phyloP scores from a whole-genome alignment of 1,140 invertebrate species.

The Orchestia grillus region DNA sequence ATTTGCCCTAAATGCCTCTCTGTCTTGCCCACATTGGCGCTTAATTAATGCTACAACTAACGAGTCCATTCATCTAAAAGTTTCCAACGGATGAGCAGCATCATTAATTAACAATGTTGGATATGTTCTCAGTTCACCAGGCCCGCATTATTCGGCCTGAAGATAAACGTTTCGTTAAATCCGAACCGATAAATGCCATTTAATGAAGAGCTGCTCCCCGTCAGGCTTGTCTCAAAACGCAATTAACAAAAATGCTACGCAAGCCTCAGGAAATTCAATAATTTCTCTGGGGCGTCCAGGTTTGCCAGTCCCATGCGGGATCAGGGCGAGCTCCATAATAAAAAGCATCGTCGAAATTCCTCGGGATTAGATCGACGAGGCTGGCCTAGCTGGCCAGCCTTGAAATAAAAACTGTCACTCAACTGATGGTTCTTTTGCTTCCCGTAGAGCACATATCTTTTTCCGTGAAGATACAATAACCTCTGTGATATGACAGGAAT shows the following conservation, averaged over 20 bases:
- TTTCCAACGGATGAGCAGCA: neutral
- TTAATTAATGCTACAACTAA: neutral
- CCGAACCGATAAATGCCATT: neutral
- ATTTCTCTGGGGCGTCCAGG: neutral
- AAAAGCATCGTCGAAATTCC: neutral
- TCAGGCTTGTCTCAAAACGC: neutral
- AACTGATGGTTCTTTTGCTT: neutral
- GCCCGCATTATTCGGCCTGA: neutral
- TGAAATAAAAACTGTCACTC: neutral
- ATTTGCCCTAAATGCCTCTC: no score
- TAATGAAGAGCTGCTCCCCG: neutral
- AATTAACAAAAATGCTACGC: neutral
- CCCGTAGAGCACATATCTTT: no score
- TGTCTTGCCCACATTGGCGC: neutral
- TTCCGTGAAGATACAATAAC: no score
- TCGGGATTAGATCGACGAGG: neutral
- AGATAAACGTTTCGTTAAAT: neutral
- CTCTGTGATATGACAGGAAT: no score
- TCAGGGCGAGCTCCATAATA: neutral
- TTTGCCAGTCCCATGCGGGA: neutral
- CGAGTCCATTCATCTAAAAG: neutral
- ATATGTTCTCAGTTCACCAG: neutral
- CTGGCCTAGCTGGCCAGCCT: no score
- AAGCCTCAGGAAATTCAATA: neutral
- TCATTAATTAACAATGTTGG: neutral